Percentiles rank a stretch among this genome's conserved stretches.
These are phyloP conservation scores for Zeugodacus cucurbitae DNA, from an alignment of 1,140 invertebrate genomes.

Conservation along the genomic window DNA sequence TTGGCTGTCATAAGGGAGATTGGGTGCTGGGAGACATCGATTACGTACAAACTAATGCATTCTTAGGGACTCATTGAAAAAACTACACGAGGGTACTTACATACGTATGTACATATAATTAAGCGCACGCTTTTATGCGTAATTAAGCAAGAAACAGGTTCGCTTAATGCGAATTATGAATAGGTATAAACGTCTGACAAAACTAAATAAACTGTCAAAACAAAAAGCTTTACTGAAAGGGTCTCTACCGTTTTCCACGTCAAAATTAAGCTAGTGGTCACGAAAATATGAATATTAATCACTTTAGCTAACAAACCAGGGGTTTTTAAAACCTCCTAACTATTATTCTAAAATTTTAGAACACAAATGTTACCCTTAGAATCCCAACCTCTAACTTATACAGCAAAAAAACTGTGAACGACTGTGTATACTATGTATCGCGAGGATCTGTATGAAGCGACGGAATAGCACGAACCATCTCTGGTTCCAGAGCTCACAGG, in stretches of 20 bases:
- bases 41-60: background rate
- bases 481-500: too few species aligned
- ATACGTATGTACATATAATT: background rate
- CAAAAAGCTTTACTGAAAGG: background rate
- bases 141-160: constrained; percentile 7
- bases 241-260: background rate
- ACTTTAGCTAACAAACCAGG: background rate
- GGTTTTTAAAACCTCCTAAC: too few species aligned
- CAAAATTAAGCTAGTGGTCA: background rate
- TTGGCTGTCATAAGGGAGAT: background rate
- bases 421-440: too few species aligned
- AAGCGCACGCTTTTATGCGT: background rate
- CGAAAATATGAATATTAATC: background rate
- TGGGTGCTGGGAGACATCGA: background rate
- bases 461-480: too few species aligned
- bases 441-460: too few species aligned
- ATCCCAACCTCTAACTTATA: too few species aligned
- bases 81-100: background rate
- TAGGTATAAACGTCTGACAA: background rate
- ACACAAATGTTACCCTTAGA: too few species aligned
- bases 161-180: background rate
- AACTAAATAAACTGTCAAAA: background rate
- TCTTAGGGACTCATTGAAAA: background rate
- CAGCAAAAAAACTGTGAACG: too few species aligned
- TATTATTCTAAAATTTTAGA: too few species aligned